Evolutionary conservation across 2,888 invertebrate genomes (phyloP).

Genomic region (Hydriomena furcata): DNA sequence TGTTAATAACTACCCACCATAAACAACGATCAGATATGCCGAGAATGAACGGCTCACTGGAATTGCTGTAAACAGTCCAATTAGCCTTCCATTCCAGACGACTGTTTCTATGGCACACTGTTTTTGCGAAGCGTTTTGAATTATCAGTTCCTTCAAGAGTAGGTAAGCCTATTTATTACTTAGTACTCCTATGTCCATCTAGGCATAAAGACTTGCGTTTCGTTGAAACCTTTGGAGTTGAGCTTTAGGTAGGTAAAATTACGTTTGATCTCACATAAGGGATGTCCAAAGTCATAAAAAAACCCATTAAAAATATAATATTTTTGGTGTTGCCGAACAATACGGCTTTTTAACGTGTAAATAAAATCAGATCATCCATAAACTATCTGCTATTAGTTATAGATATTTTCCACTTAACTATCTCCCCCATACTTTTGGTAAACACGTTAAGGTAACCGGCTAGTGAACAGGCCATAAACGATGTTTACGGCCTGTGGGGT

Average conservation of each 20-base stretch:
- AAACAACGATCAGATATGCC: slow-evolving; percentile 2
- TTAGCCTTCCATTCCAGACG: neutral
- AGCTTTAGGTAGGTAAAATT: too few species aligned
- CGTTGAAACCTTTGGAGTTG: too few species aligned
- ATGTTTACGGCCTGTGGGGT: slow-evolving; percentile 17
- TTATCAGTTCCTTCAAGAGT: too few species aligned
- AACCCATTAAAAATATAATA: neutral
- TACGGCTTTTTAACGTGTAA: neutral
- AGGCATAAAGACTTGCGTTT: too few species aligned
- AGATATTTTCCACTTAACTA: slow-evolving; percentile 14
- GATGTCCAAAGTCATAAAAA: too few species aligned
- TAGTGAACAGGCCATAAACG: slow-evolving; percentile 22
- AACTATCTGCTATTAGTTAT: slow-evolving; percentile 9
- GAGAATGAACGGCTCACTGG: slow-evolving; percentile 3
- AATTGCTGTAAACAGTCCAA: slow-evolving; percentile 4
- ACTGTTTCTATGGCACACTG: too few species aligned
- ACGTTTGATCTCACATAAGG: too few species aligned
- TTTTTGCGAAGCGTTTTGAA: too few species aligned
- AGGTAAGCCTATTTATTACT: too few species aligned
- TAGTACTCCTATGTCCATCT: too few species aligned
- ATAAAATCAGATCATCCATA: slow-evolving; percentile 9
- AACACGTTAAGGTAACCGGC: slow-evolving; percentile 25
- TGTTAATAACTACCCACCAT: too few species aligned
- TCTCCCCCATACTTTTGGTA: slow-evolving; percentile 15
- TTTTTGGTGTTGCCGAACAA: neutral